Evolutionary conservation across 1,140 invertebrate genomes (phyloP).

Genomic region (Anthonomus grandis): DNA sequence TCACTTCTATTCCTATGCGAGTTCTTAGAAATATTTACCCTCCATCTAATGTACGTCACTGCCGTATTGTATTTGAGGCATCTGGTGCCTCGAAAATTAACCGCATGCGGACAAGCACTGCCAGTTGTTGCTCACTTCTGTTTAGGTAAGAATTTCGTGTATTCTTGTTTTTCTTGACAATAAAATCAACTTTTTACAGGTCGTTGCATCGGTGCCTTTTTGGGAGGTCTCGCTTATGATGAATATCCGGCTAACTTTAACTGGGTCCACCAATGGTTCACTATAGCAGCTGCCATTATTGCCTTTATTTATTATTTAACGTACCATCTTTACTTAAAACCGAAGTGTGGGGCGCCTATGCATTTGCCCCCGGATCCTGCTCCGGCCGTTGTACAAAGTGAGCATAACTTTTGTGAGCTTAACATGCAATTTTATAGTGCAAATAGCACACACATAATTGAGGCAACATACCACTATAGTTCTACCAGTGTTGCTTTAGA

Average conservation of each 20-base stretch:
- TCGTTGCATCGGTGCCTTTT: slow-evolving; percentile 47
- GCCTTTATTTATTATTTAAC: slow-evolving; percentile 64
- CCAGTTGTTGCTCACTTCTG: slow-evolving; percentile 80
- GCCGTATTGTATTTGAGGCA: slow-evolving; percentile 77
- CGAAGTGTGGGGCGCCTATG: slow-evolving; percentile 61
- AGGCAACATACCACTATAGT: too few species aligned
- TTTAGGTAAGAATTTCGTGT: slow-evolving; percentile 60
- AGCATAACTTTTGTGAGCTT: too few species aligned
- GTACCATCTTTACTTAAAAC: slow-evolving; percentile 69
- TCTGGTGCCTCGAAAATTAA: slow-evolving; percentile 74
- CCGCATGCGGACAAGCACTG: slow-evolving; percentile 77
- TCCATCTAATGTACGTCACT: slow-evolving; percentile 80
- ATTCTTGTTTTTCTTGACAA: not conserved
- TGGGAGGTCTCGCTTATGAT: slow-evolving; percentile 42
- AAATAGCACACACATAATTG: too few species aligned
- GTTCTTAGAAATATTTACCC: slow-evolving; percentile 73
- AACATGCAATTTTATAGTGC: too few species aligned
- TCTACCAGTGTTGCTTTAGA: too few species aligned
- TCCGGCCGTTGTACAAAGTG: slow-evolving; percentile 41
- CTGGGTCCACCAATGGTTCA: slow-evolving; percentile 49
- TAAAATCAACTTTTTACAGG: slow-evolving; percentile 30
- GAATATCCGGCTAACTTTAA: slow-evolving; percentile 38
- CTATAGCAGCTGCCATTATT: slow-evolving; percentile 59
- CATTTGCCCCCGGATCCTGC: slow-evolving; percentile 38
- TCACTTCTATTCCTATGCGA: slow-evolving; percentile 69